These are phyloP conservation scores for Pterostichus niger DNA, from an alignment of 2,888 invertebrate genomes.

Conservation along the genomic window DNA sequence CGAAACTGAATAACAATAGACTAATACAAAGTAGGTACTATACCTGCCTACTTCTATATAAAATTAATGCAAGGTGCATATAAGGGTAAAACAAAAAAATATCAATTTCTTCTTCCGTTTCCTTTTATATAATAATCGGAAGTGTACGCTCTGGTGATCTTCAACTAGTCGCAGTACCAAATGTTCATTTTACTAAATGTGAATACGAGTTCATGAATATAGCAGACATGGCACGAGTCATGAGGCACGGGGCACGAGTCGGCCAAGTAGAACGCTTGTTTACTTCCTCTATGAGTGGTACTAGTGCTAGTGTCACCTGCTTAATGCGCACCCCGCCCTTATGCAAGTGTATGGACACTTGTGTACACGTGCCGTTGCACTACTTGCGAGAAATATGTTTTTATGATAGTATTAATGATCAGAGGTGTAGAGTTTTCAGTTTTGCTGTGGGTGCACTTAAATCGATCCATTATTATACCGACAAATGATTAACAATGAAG, in stretches of 20 bases:
- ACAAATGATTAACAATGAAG: too few relatives aligned
- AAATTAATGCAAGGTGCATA: too few relatives aligned
- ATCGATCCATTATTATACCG: too few relatives aligned
- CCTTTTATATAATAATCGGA: too few relatives aligned
- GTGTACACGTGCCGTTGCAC: slow-evolving; percentile 1
- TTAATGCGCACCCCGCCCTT: neutral
- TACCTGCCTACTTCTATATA: too few relatives aligned
- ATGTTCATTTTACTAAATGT: slow-evolving; percentile 5
- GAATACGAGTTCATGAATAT: neutral
- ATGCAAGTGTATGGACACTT: slow-evolving; percentile 11
- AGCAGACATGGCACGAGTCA: neutral
- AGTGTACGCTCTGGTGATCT: neutral
- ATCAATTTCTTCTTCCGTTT: too few relatives aligned
- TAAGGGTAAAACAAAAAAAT: too few relatives aligned
- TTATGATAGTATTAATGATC: too few relatives aligned
- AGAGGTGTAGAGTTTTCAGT: too few relatives aligned
- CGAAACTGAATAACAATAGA: too few relatives aligned
- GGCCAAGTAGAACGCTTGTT: slow-evolving; percentile 46
- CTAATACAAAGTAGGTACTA: too few relatives aligned
- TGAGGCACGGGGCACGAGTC: slow-evolving; percentile 41
- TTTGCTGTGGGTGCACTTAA: too few relatives aligned
- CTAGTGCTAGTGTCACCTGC: neutral
- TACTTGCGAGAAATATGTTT: neutral
- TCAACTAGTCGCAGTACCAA: neutral
- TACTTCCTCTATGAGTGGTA: slow-evolving; percentile 2